These are phyloP conservation scores for Scomberomorus guttatus DNA, from an alignment of 2,797 vertebrate species.

Conservation along the genomic window DNA sequence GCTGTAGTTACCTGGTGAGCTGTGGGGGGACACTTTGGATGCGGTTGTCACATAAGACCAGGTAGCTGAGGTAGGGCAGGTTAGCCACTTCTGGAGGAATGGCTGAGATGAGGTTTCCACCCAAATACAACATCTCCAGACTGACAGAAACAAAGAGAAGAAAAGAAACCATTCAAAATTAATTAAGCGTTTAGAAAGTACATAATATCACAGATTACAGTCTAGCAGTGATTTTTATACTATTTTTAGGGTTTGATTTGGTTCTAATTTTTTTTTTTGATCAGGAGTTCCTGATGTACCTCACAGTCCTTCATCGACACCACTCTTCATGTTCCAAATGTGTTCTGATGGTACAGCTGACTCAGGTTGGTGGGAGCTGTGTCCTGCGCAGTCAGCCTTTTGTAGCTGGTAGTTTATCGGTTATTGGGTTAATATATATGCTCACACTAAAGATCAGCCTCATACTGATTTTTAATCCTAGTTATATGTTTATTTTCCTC, in stretches of 20 bases:
- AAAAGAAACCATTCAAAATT: background rate
- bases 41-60: constrained; percentile 98
- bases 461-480: too few relatives aligned
- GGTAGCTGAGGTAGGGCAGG: constrained; percentile 92
- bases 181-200: too few relatives aligned
- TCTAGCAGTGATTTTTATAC: background rate
- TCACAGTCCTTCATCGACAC: too few relatives aligned
- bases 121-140: constrained; percentile 96
- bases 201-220: background rate
- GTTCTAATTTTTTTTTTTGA: background rate
- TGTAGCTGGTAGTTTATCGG: too few relatives aligned
- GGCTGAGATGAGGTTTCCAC: constrained; percentile 95
- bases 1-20: constrained; percentile 89
- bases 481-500: too few relatives aligned
- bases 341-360: too few relatives aligned
- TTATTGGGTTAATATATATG: too few relatives aligned
- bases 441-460: too few relatives aligned
- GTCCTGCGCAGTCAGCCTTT: too few relatives aligned
- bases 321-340: too few relatives aligned
- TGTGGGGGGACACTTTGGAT: constrained; percentile 98
- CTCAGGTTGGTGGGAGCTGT: too few relatives aligned
- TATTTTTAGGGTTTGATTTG: background rate
- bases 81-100: constrained; percentile 96
- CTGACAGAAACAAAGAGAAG: constrained; percentile 76
- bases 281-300: too few relatives aligned